Percentiles rank a stretch among this genome's conserved stretches.
Evolutionary conservation across 2,113 vertebrate genomes (phyloP).

Genomic region (Morphnarchus princeps): DNA sequence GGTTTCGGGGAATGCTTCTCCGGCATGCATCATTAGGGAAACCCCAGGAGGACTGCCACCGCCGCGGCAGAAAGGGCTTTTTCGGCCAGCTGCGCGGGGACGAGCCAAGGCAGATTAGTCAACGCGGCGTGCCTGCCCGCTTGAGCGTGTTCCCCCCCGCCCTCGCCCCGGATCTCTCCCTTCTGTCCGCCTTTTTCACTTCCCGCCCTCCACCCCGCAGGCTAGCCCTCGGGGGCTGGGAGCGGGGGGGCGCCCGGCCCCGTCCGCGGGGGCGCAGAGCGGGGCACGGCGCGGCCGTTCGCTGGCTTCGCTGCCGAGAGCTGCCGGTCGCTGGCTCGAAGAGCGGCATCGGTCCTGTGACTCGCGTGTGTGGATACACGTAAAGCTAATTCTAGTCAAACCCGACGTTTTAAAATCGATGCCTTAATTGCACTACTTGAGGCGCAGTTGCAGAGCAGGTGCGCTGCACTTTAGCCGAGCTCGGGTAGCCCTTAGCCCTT

Average conservation of each 20-base stretch:
- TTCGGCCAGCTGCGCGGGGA: background rate
- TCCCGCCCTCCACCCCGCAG: background rate
- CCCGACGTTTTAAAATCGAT: fast-evolving
- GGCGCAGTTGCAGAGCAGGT: background rate
- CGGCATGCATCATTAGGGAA: background rate
- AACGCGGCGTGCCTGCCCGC: background rate
- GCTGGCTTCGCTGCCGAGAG: fast-evolving
- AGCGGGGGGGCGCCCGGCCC: no score
- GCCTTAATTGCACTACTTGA: no score
- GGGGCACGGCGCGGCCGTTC: background rate
- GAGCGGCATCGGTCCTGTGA: fast-evolving
- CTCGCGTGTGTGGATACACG: background rate
- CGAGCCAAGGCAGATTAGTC: background rate
- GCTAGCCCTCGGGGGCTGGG: no score
- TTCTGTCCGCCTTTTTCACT: background rate
- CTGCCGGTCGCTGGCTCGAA: fast-evolving
- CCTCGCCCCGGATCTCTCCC: background rate
- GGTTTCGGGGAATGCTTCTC: background rate
- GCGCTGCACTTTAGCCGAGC: fast-evolving
- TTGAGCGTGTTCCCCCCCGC: background rate
- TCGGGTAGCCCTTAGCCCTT: fast-evolving
- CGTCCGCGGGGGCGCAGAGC: no score
- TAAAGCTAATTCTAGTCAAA: no score
- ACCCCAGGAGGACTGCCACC: background rate
- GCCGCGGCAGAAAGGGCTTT: background rate